Conservation (phyloP, 2,113 vertebrate species). For the Paraplagusia blochii region DNA sequence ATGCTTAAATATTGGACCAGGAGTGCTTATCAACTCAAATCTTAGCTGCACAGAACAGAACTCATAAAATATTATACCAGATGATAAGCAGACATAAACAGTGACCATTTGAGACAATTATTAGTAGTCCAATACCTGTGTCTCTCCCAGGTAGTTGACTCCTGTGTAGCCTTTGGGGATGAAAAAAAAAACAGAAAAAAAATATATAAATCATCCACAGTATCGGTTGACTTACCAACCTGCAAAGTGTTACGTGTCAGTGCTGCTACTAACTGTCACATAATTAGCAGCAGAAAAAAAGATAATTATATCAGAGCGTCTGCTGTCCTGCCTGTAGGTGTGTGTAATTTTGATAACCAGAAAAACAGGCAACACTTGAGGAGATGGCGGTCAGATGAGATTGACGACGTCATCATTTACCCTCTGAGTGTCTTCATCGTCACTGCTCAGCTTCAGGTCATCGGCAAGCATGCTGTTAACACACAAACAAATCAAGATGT, state of each 20-base stretch:
- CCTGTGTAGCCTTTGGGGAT: conserved; percentile 54
- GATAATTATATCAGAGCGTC: background rate
- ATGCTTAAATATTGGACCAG: no score
- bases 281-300: background rate
- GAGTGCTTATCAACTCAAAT: background rate
- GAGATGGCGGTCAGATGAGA: background rate
- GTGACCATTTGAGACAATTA: conserved; percentile 6
- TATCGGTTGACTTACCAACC: conserved; percentile 1
- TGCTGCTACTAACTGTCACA: background rate
- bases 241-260: background rate
- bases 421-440: conserved; percentile 75
- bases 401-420: conserved; percentile 43
- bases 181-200: conserved; percentile 29
- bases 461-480: conserved; percentile 77
- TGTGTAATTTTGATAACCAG: conserved; percentile 13
- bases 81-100: background rate
- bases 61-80: no score
- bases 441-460: conserved; percentile 79
- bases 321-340: background rate
- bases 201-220: conserved; percentile 13
- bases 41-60: conserved; percentile 22
- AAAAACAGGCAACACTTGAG: conserved; percentile 22
- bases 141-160: conserved; percentile 63
- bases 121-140: conserved; percentile 60
- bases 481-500: conserved; percentile 9